A percentile compares a stretch with the other conserved stretches of the same genome.
Conservation (phyloP, 2,113 vertebrate species). For the Phrynosoma platyrhinos region DNA sequence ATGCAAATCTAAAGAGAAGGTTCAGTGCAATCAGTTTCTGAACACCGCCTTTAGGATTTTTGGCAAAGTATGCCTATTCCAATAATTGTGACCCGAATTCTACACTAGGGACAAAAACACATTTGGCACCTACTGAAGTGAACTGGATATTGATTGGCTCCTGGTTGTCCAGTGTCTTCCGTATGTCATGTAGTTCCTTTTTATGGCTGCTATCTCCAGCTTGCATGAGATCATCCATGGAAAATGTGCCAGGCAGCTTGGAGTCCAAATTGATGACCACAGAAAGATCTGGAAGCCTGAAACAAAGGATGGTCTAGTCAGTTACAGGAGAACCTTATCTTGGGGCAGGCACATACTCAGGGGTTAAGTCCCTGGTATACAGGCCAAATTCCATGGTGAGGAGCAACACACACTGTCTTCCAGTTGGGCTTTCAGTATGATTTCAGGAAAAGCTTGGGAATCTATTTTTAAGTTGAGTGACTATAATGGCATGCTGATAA, state of each 20-base stretch:
- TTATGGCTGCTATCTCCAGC: conserved; percentile 78
- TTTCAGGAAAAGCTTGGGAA: neutral
- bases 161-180: conserved; percentile 80
- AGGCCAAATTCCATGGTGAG: neutral
- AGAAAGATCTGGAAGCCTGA: conserved; percentile 89
- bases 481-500: neutral
- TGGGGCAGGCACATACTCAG: rapidly evolving
- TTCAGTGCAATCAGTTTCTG: too few relatives aligned
- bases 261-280: conserved; percentile 82
- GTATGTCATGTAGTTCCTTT: conserved; percentile 78
- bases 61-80: neutral
- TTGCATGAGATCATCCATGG: conserved; percentile 86
- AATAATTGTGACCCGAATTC: neutral
- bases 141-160: conserved; percentile 97
- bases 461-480: neutral
- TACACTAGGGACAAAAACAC: neutral
- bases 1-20: neutral
- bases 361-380: neutral
- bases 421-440: neutral
- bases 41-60: neutral
- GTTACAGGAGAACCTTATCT: rapidly evolving
- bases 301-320: conserved; percentile 12
- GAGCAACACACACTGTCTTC: neutral
- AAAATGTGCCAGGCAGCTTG: conserved; percentile 84
- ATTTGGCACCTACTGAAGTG: conserved; percentile 86